Evolutionary conservation across 2,888 invertebrate species (phyloP).

Genomic region (Pollenia griseotomentosa): DNA sequence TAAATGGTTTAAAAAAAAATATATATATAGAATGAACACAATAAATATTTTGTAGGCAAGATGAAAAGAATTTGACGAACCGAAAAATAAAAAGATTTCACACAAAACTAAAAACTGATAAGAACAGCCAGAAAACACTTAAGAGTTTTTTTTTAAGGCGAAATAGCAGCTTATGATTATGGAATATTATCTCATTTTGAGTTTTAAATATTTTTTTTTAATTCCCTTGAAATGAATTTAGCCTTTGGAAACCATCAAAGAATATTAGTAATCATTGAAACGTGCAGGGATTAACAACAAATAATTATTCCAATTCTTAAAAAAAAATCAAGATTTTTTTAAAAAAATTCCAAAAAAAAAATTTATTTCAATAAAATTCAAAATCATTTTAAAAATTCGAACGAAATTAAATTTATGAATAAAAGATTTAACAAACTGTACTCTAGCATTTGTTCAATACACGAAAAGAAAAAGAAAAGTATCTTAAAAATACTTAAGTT

Average conservation of each 20-base stretch:
- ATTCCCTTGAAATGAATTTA: conserved; percentile 48
- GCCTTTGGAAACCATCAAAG: conserved; percentile 3
- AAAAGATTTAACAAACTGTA: conserved; percentile 23
- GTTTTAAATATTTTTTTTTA: conserved; percentile 12
- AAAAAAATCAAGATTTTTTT: neutral
- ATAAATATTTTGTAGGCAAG: conserved; percentile 35
- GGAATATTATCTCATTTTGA: neutral
- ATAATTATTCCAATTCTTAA: conserved; percentile 6
- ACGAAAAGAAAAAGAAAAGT: conserved; percentile 18
- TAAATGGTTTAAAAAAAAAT: conserved; percentile 41
- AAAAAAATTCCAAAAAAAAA: neutral
- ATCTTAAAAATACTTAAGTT: conserved; percentile 10
- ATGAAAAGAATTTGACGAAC: conserved; percentile 51
- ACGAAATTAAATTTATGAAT: conserved; percentile 1
- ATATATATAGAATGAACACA: neutral
- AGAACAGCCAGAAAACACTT: conserved; percentile 17
- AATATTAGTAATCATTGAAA: conserved; percentile 54
- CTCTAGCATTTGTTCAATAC: conserved; percentile 32
- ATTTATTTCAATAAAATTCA: neutral
- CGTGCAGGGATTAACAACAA: conserved; percentile 59
- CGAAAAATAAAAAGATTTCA: conserved; percentile 26
- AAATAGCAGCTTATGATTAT: neutral
- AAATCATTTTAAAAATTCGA: conserved; percentile 8
- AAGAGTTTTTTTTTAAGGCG: conserved; percentile 17
- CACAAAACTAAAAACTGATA: conserved; percentile 35